These are phyloP conservation scores for Synanthedon formicaeformis DNA, from an alignment of 2,888 invertebrate species.

Conservation along the genomic window DNA sequence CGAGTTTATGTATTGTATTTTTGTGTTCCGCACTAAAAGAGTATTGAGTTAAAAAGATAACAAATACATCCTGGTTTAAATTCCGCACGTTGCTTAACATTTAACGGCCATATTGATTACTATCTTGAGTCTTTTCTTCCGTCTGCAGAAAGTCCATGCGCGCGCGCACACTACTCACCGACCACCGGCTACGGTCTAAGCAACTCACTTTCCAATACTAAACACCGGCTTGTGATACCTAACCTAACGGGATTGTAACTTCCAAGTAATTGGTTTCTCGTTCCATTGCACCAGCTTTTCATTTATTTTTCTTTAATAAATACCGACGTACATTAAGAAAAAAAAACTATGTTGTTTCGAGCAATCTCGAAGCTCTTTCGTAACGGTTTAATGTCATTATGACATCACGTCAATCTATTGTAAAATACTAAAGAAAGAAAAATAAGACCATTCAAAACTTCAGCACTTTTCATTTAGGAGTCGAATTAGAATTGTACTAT, in stretches of 20 bases:
- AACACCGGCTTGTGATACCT: conserved; percentile 54
- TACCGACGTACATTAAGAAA: too few relatives aligned
- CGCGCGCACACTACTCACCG: conserved; percentile 14
- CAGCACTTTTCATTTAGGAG: too few relatives aligned
- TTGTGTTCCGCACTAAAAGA: too few relatives aligned
- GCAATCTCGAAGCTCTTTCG: too few relatives aligned
- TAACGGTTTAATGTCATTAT: too few relatives aligned
- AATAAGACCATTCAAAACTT: too few relatives aligned
- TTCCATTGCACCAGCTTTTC: conserved; percentile 28
- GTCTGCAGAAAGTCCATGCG: conserved; percentile 22
- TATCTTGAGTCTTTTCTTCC: conserved; percentile 30
- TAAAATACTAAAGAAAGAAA: too few relatives aligned
- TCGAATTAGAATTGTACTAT: too few relatives aligned
- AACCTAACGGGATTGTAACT: conserved; percentile 58
- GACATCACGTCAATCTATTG: too few relatives aligned
- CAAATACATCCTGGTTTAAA: not conserved
- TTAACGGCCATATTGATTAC: conserved; percentile 15
- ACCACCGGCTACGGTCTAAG: conserved; percentile 41
- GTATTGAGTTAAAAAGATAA: not conserved
- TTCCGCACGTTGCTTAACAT: not conserved
- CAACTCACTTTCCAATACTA: conserved; percentile 63
- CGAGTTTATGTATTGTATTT: too few relatives aligned
- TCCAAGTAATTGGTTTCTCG: conserved; percentile 32
- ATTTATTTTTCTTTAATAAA: not conserved
- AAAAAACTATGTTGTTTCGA: too few relatives aligned